phyloP scores from a whole-genome alignment of 2,797 vertebrate species.

The Xenopus petersii region DNA sequence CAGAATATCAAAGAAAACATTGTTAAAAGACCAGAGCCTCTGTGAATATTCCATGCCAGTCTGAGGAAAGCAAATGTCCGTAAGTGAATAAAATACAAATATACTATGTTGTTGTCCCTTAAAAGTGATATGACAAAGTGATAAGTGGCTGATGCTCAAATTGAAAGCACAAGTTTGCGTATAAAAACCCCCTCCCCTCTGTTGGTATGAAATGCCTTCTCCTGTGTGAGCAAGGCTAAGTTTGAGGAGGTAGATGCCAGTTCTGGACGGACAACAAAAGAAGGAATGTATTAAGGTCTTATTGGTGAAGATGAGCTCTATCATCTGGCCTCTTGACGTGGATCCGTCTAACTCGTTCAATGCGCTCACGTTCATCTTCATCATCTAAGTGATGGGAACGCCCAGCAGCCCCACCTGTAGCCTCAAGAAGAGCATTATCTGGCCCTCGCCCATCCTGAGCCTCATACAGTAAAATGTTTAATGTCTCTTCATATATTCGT shows the following conservation, averaged over 20 bases:
- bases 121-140: slow-evolving; percentile 22
- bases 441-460: slow-evolving; percentile 93
- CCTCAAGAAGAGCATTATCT: slow-evolving; percentile 92
- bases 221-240: not conserved
- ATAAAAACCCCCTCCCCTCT: slow-evolving; percentile 1
- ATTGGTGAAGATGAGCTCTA: slow-evolving; percentile 95
- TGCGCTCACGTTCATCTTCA: slow-evolving; percentile 90
- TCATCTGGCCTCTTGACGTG: slow-evolving; percentile 93
- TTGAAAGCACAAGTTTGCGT: slow-evolving; percentile 1
- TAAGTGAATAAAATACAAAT: slow-evolving; percentile 10
- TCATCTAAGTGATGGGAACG: slow-evolving; percentile 91
- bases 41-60: not conserved
- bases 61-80: not conserved
- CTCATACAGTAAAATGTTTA: slow-evolving; percentile 96
- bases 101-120: slow-evolving; percentile 15
- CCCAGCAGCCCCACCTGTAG: slow-evolving; percentile 90
- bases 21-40: not conserved
- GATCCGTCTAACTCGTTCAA: slow-evolving; percentile 89
- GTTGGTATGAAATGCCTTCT: not conserved
- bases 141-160: slow-evolving; percentile 4
- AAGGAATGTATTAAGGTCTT: slow-evolving; percentile 58
- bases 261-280: slow-evolving; percentile 58
- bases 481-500: slow-evolving; percentile 94
- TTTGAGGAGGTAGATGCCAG: slow-evolving; percentile 49
- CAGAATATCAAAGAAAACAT: slow-evolving; percentile 21